phyloP scores from a whole-genome alignment of 2,888 invertebrate species.

The Sphecodes monilicornis region DNA sequence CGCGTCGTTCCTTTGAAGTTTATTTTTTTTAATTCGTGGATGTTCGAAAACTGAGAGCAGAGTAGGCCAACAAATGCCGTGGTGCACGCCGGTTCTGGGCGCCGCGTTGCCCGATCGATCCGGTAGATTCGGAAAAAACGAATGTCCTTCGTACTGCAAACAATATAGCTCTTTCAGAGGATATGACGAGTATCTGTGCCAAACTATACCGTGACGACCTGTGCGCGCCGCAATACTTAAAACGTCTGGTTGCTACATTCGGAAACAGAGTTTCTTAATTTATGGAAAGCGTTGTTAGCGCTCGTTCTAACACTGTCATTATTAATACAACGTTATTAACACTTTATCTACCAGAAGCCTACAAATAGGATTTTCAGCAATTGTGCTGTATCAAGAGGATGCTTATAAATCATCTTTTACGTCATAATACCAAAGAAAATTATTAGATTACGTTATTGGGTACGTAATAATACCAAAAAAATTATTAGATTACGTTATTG shows the following conservation, averaged over 20 bases:
- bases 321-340: not conserved
- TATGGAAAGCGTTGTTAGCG: not conserved
- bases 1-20: not conserved
- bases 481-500: no score
- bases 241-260: not conserved
- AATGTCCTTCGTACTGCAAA: constrained; percentile 2
- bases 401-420: no score
- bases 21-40: not conserved
- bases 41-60: not conserved
- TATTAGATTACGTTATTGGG: no score
- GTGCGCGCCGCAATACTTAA: not conserved
- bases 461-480: no score
- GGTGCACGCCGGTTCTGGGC: not conserved
- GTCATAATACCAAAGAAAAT: no score
- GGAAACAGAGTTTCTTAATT: not conserved
- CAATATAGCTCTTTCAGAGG: not conserved
- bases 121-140: not conserved
- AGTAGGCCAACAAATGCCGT: not conserved
- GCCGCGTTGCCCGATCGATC: not conserved
- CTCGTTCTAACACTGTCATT: not conserved
- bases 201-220: not conserved
- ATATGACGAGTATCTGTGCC: not conserved
- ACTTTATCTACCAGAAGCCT: not conserved
- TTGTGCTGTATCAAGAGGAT: no score
- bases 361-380: no score